A percentile compares a stretch with the other conserved stretches of the same genome.
Evolutionary conservation across 2,113 vertebrate species (phyloP).

Genomic region (Oceanites oceanicus): DNA sequence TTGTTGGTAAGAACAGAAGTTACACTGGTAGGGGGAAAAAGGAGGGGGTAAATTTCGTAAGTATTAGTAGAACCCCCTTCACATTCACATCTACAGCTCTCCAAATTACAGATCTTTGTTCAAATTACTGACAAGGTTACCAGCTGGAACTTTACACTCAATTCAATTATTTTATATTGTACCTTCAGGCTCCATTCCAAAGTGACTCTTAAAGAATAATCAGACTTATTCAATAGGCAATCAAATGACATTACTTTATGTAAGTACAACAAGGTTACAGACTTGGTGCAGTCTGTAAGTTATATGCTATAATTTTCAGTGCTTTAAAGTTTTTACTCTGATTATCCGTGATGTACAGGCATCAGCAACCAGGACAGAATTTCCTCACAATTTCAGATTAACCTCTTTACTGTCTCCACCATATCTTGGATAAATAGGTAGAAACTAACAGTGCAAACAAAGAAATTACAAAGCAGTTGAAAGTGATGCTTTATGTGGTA

Average conservation of each 20-base stretch:
- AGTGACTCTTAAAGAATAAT: slow-evolving; percentile 78
- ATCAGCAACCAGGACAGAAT: neutral
- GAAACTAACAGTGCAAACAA: neutral
- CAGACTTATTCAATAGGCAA: slow-evolving; percentile 78
- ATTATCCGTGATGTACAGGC: neutral
- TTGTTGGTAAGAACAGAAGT: slow-evolving; percentile 35
- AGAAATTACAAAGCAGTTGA: neutral
- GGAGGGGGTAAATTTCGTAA: neutral
- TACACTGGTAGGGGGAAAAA: neutral
- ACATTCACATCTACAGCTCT: slow-evolving; percentile 34
- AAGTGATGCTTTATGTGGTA: neutral
- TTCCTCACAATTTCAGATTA: neutral
- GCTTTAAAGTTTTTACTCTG: neutral
- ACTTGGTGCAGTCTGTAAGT: slow-evolving; percentile 54
- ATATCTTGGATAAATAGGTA: neutral
- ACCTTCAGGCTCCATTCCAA: slow-evolving; percentile 77
- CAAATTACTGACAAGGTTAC: slow-evolving; percentile 73
- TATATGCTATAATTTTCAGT: slow-evolving; percentile 16
- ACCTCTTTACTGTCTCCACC: neutral
- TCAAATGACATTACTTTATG: slow-evolving; percentile 73
- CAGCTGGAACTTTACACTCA: slow-evolving; percentile 73
- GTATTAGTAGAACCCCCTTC: slow-evolving; percentile 37
- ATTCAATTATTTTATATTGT: slow-evolving; percentile 80
- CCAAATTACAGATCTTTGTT: slow-evolving; percentile 67
- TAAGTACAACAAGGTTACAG: slow-evolving; percentile 74